These are phyloP conservation scores for Digitonthophagus gazella DNA, from an alignment of 2,888 invertebrate genomes.

Conservation along the genomic window DNA sequence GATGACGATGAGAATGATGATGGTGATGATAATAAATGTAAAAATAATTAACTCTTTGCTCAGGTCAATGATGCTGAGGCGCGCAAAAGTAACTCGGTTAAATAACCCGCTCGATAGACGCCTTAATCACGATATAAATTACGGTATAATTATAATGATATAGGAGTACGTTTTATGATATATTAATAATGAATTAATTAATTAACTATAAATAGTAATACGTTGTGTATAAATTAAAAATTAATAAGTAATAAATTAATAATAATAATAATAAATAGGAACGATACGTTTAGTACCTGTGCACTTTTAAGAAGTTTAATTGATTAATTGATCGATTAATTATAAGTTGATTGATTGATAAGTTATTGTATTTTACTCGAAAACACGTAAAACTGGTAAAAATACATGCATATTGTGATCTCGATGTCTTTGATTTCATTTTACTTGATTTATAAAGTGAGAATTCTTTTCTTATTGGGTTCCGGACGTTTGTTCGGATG, in stretches of 20 bases:
- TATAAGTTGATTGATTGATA: constrained; percentile 3
- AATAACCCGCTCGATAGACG: background rate
- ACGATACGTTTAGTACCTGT: constrained; percentile 20
- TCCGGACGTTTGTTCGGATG: no score
- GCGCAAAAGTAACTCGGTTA: background rate
- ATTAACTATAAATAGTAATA: constrained; percentile 1
- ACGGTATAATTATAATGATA: background rate
- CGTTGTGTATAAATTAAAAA: background rate
- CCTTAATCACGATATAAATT: background rate
- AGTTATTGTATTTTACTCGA: background rate
- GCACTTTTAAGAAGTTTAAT: constrained; percentile 10
- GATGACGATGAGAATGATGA: background rate
- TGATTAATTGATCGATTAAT: background rate
- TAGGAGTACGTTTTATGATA: background rate
- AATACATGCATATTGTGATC: constrained; percentile 19
- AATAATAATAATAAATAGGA: constrained; percentile 3
- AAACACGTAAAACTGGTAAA: constrained; percentile 8
- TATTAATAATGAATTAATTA: constrained; percentile 1
- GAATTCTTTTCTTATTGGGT: no score
- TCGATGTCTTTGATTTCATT: background rate
- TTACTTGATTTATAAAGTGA: no score
- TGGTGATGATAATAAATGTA: background rate
- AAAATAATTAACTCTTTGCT: background rate
- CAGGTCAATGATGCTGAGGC: background rate
- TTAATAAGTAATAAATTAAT: background rate